phyloP scores from a whole-genome alignment of 2,113 vertebrate genomes.

The Chascanopsetta lugubris region DNA sequence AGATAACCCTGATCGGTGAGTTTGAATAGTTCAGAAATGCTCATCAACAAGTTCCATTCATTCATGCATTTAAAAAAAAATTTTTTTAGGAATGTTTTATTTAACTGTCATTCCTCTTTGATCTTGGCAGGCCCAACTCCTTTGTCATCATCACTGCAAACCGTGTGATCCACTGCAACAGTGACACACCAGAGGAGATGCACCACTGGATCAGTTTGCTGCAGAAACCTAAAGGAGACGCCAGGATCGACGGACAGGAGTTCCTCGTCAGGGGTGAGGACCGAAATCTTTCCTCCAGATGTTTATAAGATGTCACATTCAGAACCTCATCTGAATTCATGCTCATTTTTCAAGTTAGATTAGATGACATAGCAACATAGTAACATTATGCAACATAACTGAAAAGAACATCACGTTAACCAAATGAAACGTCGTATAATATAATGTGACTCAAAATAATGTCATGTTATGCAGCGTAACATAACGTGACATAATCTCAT shows the following conservation, averaged over 20 bases:
- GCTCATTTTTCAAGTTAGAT: no score
- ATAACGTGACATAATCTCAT: no score
- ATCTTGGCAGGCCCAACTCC: conserved; percentile 86
- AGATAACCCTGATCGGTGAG: conserved; percentile 92
- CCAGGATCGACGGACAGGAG: conserved; percentile 90
- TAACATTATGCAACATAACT: no score
- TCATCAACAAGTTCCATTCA: background rate
- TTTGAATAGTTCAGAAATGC: background rate
- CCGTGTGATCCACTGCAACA: conserved; percentile 94
- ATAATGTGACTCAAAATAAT: no score
- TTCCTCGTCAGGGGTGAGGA: conserved; percentile 89
- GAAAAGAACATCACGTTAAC: no score
- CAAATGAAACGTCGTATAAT: no score
- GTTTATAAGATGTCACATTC: no score
- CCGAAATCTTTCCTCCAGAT: no score
- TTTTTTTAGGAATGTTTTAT: background rate
- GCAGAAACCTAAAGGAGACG: conserved; percentile 91
- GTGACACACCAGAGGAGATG: conserved; percentile 92
- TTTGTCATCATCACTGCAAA: conserved; percentile 96
- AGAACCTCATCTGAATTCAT: no score
- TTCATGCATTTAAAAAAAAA: background rate
- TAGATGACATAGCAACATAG: no score
- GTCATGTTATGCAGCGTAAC: no score
- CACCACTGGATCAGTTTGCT: conserved; percentile 95
- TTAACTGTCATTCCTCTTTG: background rate